These are phyloP conservation scores for Siniperca scherzeri DNA, from an alignment of 2,797 vertebrate genomes.

Conservation along the genomic window DNA sequence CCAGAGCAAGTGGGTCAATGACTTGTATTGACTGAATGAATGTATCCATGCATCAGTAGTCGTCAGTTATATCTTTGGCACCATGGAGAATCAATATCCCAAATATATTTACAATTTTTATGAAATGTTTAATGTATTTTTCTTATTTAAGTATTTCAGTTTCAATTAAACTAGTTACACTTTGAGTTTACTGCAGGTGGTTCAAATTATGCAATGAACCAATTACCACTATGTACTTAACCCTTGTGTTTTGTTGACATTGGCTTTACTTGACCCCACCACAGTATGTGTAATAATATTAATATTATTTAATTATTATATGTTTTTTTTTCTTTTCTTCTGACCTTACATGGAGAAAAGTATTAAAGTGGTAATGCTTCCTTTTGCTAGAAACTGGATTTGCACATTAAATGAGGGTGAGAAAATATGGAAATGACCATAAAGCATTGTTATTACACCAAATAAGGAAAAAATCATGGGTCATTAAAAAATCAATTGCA, in stretches of 20 bases:
- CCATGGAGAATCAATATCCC: background rate
- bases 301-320: background rate
- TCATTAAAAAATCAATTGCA: background rate
- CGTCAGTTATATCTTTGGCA: background rate
- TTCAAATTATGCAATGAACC: conserved; percentile 8
- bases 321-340: background rate
- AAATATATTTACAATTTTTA: background rate
- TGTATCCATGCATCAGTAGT: background rate
- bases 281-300: background rate
- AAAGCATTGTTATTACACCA: background rate
- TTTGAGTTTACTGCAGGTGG: background rate
- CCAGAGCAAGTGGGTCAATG: conserved; percentile 1
- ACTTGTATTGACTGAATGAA: background rate
- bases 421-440: background rate
- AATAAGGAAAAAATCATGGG: background rate
- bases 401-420: background rate
- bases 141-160: background rate
- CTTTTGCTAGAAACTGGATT: background rate
- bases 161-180: background rate
- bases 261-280: background rate
- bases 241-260: background rate
- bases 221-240: background rate
- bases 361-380: background rate
- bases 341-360: background rate
- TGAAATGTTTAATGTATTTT: background rate